Percentiles rank a stretch among this genome's conserved stretches.
Evolutionary conservation across 1,140 invertebrate genomes (phyloP).

Genomic region (Galendromus occidentalis): DNA sequence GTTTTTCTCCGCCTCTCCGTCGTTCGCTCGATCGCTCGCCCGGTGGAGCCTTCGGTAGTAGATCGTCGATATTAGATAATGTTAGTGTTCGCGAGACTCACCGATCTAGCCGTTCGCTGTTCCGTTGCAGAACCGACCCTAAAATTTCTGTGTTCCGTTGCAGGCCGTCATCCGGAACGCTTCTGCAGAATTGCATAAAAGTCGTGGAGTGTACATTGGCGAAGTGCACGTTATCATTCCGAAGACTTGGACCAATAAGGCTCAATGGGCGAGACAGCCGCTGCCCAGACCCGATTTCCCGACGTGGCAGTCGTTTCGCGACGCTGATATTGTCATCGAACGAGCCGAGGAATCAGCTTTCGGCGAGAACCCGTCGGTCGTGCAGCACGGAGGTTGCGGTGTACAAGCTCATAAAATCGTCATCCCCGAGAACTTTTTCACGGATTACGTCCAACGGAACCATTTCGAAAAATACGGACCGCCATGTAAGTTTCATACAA

Average conservation of each 20-base stretch:
- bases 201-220: neutral
- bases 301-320: neutral
- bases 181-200: neutral
- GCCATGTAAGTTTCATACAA: neutral
- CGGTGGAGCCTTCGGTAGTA: too few relatives aligned
- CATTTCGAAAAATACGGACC: conserved; percentile 10
- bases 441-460: neutral
- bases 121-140: too few relatives aligned
- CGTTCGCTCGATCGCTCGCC: too few relatives aligned
- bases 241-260: neutral
- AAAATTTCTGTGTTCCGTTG: neutral
- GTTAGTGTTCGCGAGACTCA: too few relatives aligned
- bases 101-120: too few relatives aligned
- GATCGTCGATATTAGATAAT: too few relatives aligned
- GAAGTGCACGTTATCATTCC: neutral
- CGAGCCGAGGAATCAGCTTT: conserved; percentile 24
- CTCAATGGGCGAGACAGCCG: neutral
- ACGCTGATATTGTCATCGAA: conserved; percentile 1
- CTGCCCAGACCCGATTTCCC: neutral
- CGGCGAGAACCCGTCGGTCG: conserved; percentile 34
- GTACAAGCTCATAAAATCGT: conserved; percentile 38
- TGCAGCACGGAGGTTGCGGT: conserved; percentile 38
- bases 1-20: too few relatives aligned
- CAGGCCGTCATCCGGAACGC: neutral
- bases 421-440: conserved; percentile 29